phyloP scores from a whole-genome alignment of 2,113 vertebrate genomes.

The Chelonoidis abingdonii region DNA sequence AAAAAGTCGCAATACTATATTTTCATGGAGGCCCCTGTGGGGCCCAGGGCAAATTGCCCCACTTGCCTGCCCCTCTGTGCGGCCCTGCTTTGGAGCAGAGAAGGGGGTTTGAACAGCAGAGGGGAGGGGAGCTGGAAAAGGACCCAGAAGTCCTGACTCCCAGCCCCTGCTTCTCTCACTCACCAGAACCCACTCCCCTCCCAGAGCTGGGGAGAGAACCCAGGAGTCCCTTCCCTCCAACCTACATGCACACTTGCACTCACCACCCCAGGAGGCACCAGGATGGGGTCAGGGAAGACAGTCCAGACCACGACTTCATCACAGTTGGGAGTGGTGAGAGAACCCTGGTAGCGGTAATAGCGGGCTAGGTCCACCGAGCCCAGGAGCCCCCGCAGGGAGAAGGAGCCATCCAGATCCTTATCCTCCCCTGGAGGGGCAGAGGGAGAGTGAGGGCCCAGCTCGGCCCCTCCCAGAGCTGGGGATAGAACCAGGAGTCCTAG shows the following conservation, averaged over 20 bases:
- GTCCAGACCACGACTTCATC: constrained; percentile 80
- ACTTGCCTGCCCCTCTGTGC: too few species aligned
- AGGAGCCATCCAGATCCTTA: neutral
- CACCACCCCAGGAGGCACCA: constrained; percentile 71
- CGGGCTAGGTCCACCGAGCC: constrained; percentile 13
- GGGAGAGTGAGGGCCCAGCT: neutral
- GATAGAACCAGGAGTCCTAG: neutral
- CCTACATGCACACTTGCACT: neutral
- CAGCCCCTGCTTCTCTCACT: neutral
- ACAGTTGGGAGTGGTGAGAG: constrained; percentile 79
- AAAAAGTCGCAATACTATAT: too few species aligned
- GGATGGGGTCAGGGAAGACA: constrained; percentile 73
- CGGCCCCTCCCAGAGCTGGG: neutral
- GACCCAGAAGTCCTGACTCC: neutral
- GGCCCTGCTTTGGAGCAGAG: neutral
- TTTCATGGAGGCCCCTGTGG: too few species aligned
- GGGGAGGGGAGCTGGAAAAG: neutral
- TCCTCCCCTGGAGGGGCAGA: neutral
- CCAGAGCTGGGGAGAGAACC: neutral
- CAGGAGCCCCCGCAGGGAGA: constrained; percentile 69
- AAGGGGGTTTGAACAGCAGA: neutral
- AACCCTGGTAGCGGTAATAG: constrained; percentile 79
- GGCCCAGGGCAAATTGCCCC: too few species aligned
- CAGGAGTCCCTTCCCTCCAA: neutral
- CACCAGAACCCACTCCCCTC: neutral